phyloP scores from a whole-genome alignment of 2,797 vertebrate species.

The Okamejei kenojei region DNA sequence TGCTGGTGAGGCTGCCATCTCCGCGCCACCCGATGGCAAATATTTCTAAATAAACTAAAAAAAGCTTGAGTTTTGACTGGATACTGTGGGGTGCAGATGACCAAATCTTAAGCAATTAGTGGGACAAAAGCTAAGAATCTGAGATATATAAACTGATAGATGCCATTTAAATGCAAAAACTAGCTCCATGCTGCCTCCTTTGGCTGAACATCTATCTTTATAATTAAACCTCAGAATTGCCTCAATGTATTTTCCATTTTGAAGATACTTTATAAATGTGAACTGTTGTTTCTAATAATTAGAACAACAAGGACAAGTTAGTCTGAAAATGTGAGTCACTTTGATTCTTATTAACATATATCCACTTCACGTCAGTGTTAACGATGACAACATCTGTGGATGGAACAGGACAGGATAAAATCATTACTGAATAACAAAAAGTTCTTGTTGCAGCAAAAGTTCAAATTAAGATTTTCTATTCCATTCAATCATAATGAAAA shows the following conservation, averaged over 20 bases:
- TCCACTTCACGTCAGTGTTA: neutral
- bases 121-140: too few relatives aligned
- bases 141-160: neutral
- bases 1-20: too few relatives aligned
- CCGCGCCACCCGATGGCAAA: too few relatives aligned
- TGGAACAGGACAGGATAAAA: neutral
- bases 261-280: neutral
- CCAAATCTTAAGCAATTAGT: too few relatives aligned
- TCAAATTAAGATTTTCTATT: neutral
- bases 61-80: too few relatives aligned
- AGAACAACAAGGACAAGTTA: neutral
- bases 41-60: too few relatives aligned
- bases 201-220: neutral
- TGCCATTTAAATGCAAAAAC: neutral
- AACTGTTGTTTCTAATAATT: neutral
- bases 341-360: constrained; percentile 7
- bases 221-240: neutral
- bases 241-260: neutral
- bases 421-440: neutral
- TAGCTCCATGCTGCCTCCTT: neutral
- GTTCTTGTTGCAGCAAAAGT: neutral
- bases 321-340: neutral
- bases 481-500: neutral
- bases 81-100: too few relatives aligned
- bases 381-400: neutral